These are phyloP conservation scores for Sipha maydis DNA, from an alignment of 2,888 invertebrate genomes.

Conservation along the genomic window DNA sequence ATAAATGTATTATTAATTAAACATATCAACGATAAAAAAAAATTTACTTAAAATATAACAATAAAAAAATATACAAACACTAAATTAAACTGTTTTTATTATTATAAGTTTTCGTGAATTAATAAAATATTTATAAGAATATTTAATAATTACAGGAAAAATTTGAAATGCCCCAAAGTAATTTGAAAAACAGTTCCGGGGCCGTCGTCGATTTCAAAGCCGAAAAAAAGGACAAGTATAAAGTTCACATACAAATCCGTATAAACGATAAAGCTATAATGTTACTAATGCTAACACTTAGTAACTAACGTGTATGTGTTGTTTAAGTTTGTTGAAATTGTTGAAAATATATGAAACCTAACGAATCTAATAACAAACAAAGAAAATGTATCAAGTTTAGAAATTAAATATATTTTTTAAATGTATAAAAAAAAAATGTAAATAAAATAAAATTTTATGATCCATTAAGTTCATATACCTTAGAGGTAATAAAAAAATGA, in stretches of 20 bases:
- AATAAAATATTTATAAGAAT: not conserved
- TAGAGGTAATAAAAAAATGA: not conserved
- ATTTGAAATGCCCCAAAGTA: no score
- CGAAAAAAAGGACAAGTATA: no score
- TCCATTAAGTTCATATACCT: constrained; percentile 5
- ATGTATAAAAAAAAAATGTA: not conserved
- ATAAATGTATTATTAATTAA: no score
- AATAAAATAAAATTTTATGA: not conserved
- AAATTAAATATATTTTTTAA: constrained; percentile 1
- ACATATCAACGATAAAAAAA: not conserved
- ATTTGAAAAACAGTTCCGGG: no score
- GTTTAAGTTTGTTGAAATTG: not conserved
- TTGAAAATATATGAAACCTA: constrained; percentile 4
- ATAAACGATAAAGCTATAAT: constrained; percentile 17
- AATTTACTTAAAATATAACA: not conserved
- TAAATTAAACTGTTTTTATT: not conserved
- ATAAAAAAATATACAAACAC: no score
- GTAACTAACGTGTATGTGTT: not conserved
- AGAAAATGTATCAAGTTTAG: not conserved
- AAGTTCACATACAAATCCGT: not conserved
- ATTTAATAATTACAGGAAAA: not conserved
- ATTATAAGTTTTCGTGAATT: not conserved
- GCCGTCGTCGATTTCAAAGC: no score
- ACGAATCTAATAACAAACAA: not conserved
- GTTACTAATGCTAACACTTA: constrained; percentile 25